These are phyloP conservation scores for Temnopleurus reevesii DNA, from an alignment of 53 echinoderm and acorn worm genomes.

Conservation along the genomic window DNA sequence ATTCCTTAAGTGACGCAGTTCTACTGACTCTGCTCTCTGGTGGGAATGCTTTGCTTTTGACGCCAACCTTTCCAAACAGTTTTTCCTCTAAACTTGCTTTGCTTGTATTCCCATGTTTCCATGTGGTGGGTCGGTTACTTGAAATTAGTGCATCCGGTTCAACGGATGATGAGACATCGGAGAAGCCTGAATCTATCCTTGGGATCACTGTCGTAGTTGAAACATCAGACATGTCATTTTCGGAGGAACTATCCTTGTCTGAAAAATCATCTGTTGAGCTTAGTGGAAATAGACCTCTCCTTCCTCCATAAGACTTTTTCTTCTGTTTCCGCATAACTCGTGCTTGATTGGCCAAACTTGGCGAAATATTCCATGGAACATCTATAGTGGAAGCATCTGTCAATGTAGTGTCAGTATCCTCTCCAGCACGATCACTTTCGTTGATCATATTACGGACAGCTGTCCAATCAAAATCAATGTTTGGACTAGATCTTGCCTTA, in stretches of 20 bases:
- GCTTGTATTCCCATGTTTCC: slow-evolving; percentile 47
- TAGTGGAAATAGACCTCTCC: slow-evolving; percentile 57
- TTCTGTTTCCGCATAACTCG: slow-evolving; percentile 67
- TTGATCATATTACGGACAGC: slow-evolving; percentile 47
- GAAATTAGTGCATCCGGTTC: slow-evolving; percentile 58
- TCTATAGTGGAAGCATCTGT: slow-evolving; percentile 50
- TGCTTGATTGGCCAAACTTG: slow-evolving; percentile 53
- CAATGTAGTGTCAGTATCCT: slow-evolving; percentile 40
- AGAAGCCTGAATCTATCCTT: slow-evolving; percentile 78
- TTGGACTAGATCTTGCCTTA: slow-evolving; percentile 62
- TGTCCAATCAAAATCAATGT: slow-evolving; percentile 62
- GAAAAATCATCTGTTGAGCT: slow-evolving; percentile 74
- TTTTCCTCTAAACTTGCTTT: slow-evolving; percentile 36
- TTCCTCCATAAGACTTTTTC: slow-evolving; percentile 52
- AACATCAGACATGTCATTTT: slow-evolving; percentile 60
- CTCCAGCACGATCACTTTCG: slow-evolving; percentile 24
- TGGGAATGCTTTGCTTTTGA: background rate
- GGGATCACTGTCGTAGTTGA: slow-evolving; percentile 52
- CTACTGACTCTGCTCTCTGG: slow-evolving; percentile 18
- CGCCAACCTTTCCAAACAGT: slow-evolving; percentile 6
- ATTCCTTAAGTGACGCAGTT: slow-evolving; percentile 38
- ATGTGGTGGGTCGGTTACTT: slow-evolving; percentile 48
- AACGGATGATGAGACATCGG: slow-evolving; percentile 73
- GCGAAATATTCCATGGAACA: slow-evolving; percentile 31
- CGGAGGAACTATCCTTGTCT: slow-evolving; percentile 65